Evolutionary conservation across 2,113 vertebrate genomes (phyloP).

Genomic region (Mormyrus iriodes): DNA sequence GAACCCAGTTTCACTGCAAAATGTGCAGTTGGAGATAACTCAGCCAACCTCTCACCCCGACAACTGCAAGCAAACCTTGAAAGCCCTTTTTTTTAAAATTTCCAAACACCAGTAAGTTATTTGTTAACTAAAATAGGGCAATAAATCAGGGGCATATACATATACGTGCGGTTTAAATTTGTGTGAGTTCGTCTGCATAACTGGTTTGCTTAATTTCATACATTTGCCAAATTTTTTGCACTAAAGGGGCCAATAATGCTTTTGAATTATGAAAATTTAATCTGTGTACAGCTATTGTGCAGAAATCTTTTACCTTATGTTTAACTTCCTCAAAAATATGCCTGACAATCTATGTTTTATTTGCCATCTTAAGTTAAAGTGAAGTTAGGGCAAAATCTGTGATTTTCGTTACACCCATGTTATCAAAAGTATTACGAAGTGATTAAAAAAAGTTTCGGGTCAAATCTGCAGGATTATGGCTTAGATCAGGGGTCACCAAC

Average conservation of each 20-base stretch:
- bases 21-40: not conserved
- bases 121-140: not conserved
- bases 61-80: not conserved
- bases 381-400: not conserved
- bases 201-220: not conserved
- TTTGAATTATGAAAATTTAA: not conserved
- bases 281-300: not conserved
- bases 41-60: not conserved
- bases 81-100: not conserved
- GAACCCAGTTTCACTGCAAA: not conserved
- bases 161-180: not conserved
- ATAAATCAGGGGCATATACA: not conserved
- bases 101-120: not conserved
- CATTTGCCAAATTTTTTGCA: not conserved
- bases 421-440: not conserved
- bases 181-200: not conserved
- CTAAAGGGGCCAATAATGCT: not conserved
- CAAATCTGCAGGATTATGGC: not conserved
- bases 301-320: not conserved
- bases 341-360: not conserved
- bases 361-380: not conserved
- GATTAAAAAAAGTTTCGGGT: not conserved
- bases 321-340: not conserved
- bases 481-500: too few relatives aligned
- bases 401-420: not conserved